Conservation (phyloP, 2,888 invertebrate genomes). For the Dicycla oo region DNA sequence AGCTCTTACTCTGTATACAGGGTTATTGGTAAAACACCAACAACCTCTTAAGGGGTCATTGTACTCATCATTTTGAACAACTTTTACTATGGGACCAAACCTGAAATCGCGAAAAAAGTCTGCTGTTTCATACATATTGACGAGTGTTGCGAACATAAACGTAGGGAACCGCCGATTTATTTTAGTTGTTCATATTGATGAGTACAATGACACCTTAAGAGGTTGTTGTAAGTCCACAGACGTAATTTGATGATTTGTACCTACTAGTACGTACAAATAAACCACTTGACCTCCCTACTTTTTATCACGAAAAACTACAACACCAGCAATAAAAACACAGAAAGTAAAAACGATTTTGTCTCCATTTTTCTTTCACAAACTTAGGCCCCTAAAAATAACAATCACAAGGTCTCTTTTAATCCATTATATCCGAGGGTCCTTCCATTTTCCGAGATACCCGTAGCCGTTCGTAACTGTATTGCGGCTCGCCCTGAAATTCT, state of each 20-base stretch:
- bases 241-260: no score
- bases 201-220: no score
- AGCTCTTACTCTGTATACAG: background rate
- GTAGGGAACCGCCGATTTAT: no score
- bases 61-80: no score
- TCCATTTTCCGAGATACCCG: constrained; percentile 10
- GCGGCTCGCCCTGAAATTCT: constrained; percentile 75
- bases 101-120: no score
- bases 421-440: constrained; percentile 41
- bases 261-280: background rate
- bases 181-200: no score
- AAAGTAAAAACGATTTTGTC: background rate
- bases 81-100: no score
- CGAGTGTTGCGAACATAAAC: no score
- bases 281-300: background rate
- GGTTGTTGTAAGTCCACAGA: no score
- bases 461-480: constrained; percentile 57
- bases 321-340: background rate
- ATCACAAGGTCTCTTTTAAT: constrained; percentile 34
- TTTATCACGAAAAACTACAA: background rate
- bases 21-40: no score
- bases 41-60: no score
- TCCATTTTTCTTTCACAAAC: background rate
- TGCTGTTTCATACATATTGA: no score
- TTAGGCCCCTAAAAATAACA: constrained; percentile 18